Evolutionary conservation across 2,888 invertebrate genomes (phyloP), one percentile per base, ranked within the genome.

Genomic region (Cephalotes varians): DNA sequence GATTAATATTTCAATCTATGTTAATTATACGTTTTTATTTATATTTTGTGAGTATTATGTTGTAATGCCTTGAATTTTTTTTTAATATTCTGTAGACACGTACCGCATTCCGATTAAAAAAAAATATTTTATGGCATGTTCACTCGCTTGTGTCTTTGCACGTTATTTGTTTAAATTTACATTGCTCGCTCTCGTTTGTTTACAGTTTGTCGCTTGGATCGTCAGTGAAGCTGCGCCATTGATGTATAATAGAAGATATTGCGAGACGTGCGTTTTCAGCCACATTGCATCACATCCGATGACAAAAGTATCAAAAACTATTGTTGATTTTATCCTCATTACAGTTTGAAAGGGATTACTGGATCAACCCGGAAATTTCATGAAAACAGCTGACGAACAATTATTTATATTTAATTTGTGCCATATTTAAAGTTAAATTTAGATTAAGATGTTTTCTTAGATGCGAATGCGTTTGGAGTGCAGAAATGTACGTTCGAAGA

Each of bases 131-230:
- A n/a, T 58, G 37, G 1, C 25, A 34, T n/a, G 2, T 28, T 64
- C 3, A 34, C 10, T 25, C 12, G 10, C 18, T 64, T 40, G 18
- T 25, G 21, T 44, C 10, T 47, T 10, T 37, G 12, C 18, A 12
- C 67, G 37, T 40, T 69, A 21, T 40, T 77, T 56, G 21, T 69
- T 77, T 69, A 28, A 67, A 67, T 76, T n/a, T 51, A 76, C 25
- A 51, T 54, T 28, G 25, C 25, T 76, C n/a, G 28, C 54, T 73
- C 56, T 71, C 31, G 28, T 77, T 18, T 77, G 69, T 77, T 77
- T 56, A 31, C 77, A 77, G 77, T 44, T 69, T 77, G 37, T 77
- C 40, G 21, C 40, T 77, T 34, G 77, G 54, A 69, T 44, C 56
- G 69, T 56, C 44, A 21, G 10, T n/a, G 25, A 56, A 77, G 12